Percentiles rank a stretch among this genome's conserved stretches.
Evolutionary conservation across 2,797 vertebrate species (phyloP).

Genomic region (Enteromius treurensis): DNA sequence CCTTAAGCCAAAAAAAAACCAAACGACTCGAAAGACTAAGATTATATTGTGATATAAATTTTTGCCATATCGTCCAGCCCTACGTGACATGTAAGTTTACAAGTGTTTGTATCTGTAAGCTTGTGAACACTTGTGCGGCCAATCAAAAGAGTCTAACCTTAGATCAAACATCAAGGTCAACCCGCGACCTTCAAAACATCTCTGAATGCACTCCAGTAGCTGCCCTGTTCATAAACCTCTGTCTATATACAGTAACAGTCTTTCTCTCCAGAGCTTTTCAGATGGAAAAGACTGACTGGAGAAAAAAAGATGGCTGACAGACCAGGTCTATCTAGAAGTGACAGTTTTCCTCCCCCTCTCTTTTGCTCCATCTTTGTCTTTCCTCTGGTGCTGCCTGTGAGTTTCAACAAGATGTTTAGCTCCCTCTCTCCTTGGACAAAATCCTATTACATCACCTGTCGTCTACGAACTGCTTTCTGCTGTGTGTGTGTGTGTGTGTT

Average conservation of each 20-base stretch:
- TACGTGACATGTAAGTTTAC: not conserved
- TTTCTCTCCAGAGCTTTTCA: conserved; percentile 27
- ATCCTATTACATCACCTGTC: conserved; percentile 28
- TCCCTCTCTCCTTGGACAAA: conserved; percentile 11
- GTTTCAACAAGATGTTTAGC: conserved; percentile 15
- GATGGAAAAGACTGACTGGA: conserved; percentile 3
- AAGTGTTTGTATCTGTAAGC: not conserved
- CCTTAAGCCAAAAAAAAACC: no score
- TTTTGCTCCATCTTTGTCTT: conserved; percentile 29
- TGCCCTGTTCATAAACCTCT: conserved; percentile 12
- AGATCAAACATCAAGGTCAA: not conserved
- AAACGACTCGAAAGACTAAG: no score
- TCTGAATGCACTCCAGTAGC: not conserved
- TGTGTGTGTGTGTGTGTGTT: not conserved
- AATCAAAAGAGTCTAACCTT: not conserved
- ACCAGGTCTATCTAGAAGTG: conserved; percentile 30
- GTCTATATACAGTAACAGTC: conserved; percentile 30
- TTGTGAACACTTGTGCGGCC: not conserved
- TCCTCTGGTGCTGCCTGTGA: conserved; percentile 7
- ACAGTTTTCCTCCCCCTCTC: conserved; percentile 27
- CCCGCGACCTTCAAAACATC: conserved; percentile 1
- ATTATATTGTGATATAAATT: no score
- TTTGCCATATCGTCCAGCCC: no score
- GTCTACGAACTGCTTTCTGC: conserved; percentile 11
- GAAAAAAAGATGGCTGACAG: conserved; percentile 24